Conservation (phyloP, 1,140 invertebrate species). For the Pseudomyrmex gracilis region DNA sequence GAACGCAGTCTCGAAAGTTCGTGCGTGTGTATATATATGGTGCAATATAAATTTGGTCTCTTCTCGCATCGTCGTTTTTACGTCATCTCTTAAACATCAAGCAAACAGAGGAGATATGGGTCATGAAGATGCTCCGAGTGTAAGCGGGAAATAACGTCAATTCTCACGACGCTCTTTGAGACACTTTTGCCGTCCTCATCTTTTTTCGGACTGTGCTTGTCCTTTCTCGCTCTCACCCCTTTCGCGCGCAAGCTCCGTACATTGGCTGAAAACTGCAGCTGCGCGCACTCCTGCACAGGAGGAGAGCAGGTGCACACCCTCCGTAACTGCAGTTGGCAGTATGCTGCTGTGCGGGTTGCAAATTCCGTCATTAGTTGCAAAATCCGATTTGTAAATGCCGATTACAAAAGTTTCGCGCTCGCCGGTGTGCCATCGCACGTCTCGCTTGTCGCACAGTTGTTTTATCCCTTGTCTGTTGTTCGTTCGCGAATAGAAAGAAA, state of each 20-base stretch:
- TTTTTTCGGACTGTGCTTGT: conserved; percentile 1
- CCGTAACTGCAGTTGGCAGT: conserved; percentile 70
- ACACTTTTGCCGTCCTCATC: conserved; percentile 32
- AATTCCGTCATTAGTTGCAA: not conserved
- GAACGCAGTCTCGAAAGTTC: not conserved
- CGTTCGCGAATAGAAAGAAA: conserved; percentile 6
- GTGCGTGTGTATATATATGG: no score
- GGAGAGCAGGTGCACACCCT: conserved; percentile 71
- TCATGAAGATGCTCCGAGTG: not conserved
- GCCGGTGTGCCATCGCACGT: not conserved
- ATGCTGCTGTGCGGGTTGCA: conserved; percentile 46
- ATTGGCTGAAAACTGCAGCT: conserved; percentile 58
- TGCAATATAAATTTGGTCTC: not conserved
- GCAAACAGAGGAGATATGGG: not conserved
- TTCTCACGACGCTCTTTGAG: conserved; percentile 37
- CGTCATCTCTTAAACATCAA: not conserved
- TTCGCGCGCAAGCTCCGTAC: conserved; percentile 34
- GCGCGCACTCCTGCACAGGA: conserved; percentile 66
- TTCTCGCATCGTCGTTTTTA: not conserved
- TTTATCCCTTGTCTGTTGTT: not conserved
- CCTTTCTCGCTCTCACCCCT: conserved; percentile 14
- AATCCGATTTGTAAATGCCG: not conserved
- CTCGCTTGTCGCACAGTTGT: no score
- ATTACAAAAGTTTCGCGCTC: not conserved
- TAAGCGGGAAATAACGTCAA: not conserved